Conservation (phyloP, 37 sponge, comb jelly and placozoan species). For the Hormiphora californensis region DNA sequence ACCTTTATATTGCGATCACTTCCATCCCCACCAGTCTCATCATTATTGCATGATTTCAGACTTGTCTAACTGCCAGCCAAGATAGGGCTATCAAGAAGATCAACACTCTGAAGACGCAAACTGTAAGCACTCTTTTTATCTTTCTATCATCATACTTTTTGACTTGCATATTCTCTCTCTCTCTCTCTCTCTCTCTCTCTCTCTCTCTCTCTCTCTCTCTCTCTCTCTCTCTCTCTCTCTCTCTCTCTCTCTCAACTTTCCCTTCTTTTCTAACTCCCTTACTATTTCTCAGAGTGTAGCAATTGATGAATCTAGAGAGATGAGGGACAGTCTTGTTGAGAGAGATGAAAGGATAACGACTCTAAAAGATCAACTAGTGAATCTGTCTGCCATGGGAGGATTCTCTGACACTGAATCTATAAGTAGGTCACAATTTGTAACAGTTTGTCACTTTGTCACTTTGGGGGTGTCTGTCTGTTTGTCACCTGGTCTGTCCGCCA, state of each 20-base stretch:
- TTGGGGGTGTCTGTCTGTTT: no score
- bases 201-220: neutral
- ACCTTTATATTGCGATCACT: no score
- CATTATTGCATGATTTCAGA: no score
- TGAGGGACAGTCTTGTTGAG: neutral
- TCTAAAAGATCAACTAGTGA: neutral
- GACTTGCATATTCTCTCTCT: neutral
- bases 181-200: neutral
- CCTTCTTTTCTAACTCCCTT: neutral
- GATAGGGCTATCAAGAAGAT: conserved; percentile 35
- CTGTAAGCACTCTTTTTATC: neutral
- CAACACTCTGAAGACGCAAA: neutral
- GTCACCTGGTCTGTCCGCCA: no score
- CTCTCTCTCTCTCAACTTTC: neutral
- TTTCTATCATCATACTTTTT: neutral
- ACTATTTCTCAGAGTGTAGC: neutral
- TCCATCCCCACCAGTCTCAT: no score
- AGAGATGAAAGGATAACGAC: conserved; percentile 9
- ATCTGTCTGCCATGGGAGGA: conserved; percentile 5
- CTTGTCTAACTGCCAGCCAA: conserved; percentile 33
- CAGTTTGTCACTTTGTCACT: no score
- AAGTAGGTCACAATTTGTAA: no score
- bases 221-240: neutral
- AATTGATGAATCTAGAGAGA: conserved; percentile 14
- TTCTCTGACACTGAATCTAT: conserved; percentile 23